These are phyloP conservation scores for Oryzias javanicus DNA, from an alignment of 2,113 vertebrate species.

Conservation along the genomic window DNA sequence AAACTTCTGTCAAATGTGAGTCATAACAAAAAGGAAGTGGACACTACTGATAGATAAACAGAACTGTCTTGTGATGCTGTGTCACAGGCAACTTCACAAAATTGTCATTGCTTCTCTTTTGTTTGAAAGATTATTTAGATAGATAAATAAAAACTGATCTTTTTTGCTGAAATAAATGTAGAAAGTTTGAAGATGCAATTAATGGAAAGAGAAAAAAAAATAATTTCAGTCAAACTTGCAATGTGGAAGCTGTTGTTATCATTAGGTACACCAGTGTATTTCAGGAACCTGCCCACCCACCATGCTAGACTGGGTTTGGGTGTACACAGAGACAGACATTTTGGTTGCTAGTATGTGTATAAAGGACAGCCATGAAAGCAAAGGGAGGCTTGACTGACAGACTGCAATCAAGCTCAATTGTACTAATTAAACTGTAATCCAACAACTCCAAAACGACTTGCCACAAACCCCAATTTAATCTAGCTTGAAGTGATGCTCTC, in stretches of 20 bases:
- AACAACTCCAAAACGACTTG: slow-evolving; percentile 14
- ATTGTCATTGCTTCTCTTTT: not conserved
- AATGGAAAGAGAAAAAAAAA: slow-evolving; percentile 33
- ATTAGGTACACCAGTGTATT: slow-evolving; percentile 51
- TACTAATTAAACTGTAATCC: slow-evolving; percentile 34
- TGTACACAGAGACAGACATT: slow-evolving; percentile 18
- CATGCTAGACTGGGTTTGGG: slow-evolving; percentile 31
- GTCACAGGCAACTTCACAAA: slow-evolving; percentile 11
- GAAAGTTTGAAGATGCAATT: slow-evolving; percentile 13
- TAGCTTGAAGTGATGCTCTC: slow-evolving; percentile 20
- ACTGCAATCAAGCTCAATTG: slow-evolving; percentile 37
- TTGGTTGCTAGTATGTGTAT: slow-evolving; percentile 33
- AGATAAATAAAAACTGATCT: not conserved
- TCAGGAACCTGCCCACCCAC: slow-evolving; percentile 59
- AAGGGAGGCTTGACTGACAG: slow-evolving; percentile 20
- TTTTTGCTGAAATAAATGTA: slow-evolving; percentile 4
- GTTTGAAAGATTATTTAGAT: slow-evolving; percentile 1
- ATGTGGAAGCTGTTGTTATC: slow-evolving; percentile 56
- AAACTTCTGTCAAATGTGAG: not conserved
- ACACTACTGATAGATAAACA: not conserved
- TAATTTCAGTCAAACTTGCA: slow-evolving; percentile 29
- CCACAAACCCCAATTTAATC: slow-evolving; percentile 11
- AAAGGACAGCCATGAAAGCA: slow-evolving; percentile 12
- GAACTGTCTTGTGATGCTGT: slow-evolving; percentile 22
- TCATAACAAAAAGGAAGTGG: slow-evolving; percentile 25